Conservation (phyloP, 1,140 invertebrate species). For the Goniozus legneri region DNA sequence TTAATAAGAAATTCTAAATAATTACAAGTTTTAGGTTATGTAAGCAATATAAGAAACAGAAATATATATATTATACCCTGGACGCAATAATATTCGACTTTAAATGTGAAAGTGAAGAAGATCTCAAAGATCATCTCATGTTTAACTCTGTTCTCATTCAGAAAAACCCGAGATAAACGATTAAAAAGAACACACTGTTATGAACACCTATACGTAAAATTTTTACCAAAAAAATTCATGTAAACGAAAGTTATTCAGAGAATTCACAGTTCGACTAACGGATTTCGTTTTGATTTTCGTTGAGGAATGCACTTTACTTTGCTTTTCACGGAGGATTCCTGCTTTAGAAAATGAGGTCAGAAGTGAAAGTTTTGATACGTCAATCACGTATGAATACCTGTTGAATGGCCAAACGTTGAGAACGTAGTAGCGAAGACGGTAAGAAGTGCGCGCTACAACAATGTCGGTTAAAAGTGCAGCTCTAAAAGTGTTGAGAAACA, state of each 20-base stretch:
- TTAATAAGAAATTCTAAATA: too few species aligned
- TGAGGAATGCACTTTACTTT: background rate
- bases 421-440: slow-evolving; percentile 5
- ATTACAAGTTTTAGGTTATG: too few species aligned
- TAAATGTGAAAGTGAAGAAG: too few species aligned
- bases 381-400: slow-evolving; percentile 8
- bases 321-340: slow-evolving; percentile 5
- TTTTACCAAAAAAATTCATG: background rate
- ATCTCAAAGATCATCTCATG: too few species aligned
- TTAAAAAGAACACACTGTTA: background rate
- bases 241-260: too few species aligned
- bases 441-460: slow-evolving; percentile 11
- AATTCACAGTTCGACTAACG: too few species aligned
- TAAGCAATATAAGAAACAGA: too few species aligned
- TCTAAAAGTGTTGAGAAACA: slow-evolving; percentile 26
- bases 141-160: slow-evolving; percentile 4
- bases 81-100: too few species aligned
- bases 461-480: slow-evolving; percentile 36
- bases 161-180: background rate
- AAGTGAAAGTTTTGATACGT: slow-evolving; percentile 52
- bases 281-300: too few species aligned
- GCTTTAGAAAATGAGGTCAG: slow-evolving; percentile 45
- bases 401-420: slow-evolving; percentile 20
- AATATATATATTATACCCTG: too few species aligned
- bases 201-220: background rate